Conservation (phyloP, 2,113 vertebrate species). For the Pandion haliaetus region DNA sequence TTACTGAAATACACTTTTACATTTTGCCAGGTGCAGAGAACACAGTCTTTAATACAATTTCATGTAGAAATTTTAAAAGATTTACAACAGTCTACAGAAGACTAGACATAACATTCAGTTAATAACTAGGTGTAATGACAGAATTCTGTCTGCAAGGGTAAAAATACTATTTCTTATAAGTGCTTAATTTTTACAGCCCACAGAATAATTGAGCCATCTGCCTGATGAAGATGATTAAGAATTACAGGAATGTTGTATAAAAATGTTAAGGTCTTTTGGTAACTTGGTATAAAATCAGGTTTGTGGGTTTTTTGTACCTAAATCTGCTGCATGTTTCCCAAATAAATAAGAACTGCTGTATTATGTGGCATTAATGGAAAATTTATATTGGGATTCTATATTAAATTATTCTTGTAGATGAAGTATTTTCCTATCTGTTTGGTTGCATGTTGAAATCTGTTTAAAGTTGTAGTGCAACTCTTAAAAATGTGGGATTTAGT, state of each 20-base stretch:
- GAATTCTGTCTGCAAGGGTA: not conserved
- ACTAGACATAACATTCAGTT: not conserved
- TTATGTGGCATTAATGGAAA: not conserved
- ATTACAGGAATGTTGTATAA: not conserved
- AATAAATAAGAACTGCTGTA: not conserved
- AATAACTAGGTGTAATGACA: not conserved
- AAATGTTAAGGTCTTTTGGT: not conserved
- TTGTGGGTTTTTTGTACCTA: not conserved
- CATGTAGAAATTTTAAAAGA: not conserved
- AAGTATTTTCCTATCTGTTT: not conserved
- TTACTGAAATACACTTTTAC: not conserved
- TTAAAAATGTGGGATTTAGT: not conserved
- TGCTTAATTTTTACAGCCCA: not conserved
- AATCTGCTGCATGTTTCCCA: not conserved
- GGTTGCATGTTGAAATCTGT: not conserved
- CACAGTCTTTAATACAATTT: not conserved
- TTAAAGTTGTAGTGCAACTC: not conserved
- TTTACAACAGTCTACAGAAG: not conserved
- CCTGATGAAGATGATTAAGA: not conserved
- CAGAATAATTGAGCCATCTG: not conserved
- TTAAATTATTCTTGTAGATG: not conserved
- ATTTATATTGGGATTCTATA: not conserved
- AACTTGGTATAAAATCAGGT: not conserved
- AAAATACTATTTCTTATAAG: not conserved
- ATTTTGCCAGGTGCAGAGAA: not conserved